Base-by-base conservation (phyloP, 2,888 invertebrate genomes). In the Mesorhabditis spiculigera region DNA sequence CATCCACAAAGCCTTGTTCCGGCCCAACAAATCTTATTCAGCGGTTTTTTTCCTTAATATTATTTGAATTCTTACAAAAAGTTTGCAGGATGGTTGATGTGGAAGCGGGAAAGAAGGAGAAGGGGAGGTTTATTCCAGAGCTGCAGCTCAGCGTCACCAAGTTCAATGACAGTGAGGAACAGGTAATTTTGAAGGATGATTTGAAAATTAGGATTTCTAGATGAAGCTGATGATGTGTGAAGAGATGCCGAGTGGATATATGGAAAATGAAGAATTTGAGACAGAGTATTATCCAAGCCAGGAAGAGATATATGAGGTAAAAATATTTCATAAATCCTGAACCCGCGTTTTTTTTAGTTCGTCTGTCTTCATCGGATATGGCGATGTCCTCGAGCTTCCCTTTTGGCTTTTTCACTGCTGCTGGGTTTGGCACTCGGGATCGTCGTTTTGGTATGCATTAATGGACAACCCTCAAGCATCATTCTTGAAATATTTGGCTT, bases 151-250 rank as follows among this genome's bases (percentile, higher is more conserved):
- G 75, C 62, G 75, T 77, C 5, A 61, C 71, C 3, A 68, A 68
- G 41, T 75, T 77, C 43, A 73, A 73, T 45, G 66, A 69, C 50
- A 71, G 75, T 68, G 72, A 73, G 65, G 77, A 77, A 50, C 58
- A 50, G 58, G 58, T 50, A 13, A 13, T 10, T 13, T 13, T 13
- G n/a, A n/a, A 50, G n/a, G 58, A 50, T 13, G n/a, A 50, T 10
- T 50, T n/a, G 58, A 50, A 50, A 13, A n/a, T 50, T n/a, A 50
- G n/a, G 10, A 3, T 50, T 50, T 50, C 58, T 13, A 50, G 58
- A 50, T 50, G 58, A 50, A 50, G n/a, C n/a, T 50, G n/a, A 50
- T 50, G 58, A 13, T 50, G n/a, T 50, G 58, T n/a, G 58, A 50
- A n/a, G 58, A 50, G 58, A 50, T 10, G 58, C n/a, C n/a, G 58